Base-by-base conservation (phyloP, 2,113 vertebrate species). In the Hystrix cristata region DNA sequence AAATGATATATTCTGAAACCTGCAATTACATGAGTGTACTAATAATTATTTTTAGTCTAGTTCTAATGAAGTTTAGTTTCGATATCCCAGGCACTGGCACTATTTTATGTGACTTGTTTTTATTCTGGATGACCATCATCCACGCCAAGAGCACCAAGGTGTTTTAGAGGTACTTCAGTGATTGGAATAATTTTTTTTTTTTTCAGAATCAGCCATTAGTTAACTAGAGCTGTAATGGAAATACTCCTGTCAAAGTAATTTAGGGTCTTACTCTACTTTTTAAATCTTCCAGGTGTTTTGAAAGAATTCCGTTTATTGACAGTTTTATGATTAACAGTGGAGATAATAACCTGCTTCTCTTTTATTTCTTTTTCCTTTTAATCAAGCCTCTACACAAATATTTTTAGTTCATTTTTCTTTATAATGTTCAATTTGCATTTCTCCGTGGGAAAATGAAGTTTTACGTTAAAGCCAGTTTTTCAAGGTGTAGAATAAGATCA, bases 391-490 rank as follows among this genome's bases (percentile, higher is more conserved):
- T 86, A 6, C 9, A 38, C 3, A 94, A 71, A 87, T 59, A 71
- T 55, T 84, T 72, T 86, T 59, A 7, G 11, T 38, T 34, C 64
- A 0, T 57, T 82, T 83, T 95, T 72, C 21, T 59, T 53, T 72
- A 81, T 62, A 65, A 46, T 94, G 21, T 84, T 91, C 59, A 59
- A 7, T 89, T 93, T 97, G 21, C 7, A 86, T 94, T 78, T 96
- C 34, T 76, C 16, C 72, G 18, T 43, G 19, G 57, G 25, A 96
- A 94, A 93, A 79, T 87, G 53, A 72, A 84, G 14, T 90, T 57
- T 55, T 87, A 88, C 85, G 7, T 29, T 90, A 34, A 53, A 93
- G 53, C 15, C 53, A 67, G 1, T 72, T 84, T 62, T 94, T 89
- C 23, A n/a, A 85, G 51, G 38, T 93, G 13, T 82, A 87, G 18